Evolutionary conservation across 2,888 invertebrate species (phyloP), one percentile per base, ranked within the genome.

Genomic region (Scaptomyza reducta): DNA sequence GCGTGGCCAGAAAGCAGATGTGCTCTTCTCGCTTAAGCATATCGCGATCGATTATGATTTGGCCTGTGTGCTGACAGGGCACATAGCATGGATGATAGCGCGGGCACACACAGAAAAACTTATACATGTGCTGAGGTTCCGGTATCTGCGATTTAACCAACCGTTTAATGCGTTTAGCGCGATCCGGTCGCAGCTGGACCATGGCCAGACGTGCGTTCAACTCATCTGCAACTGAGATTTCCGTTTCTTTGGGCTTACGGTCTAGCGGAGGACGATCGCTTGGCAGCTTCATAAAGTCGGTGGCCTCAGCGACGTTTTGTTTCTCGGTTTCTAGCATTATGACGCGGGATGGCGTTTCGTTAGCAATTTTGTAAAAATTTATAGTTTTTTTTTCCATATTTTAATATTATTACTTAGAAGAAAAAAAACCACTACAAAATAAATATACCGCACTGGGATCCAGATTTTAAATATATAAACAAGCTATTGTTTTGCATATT

Each of bases 31-130:
- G 73, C 0, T 89, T 89, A 1, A 92, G 64, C 44, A 91, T 83
- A 74, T 91, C 90, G 10, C 91, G 84, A 57, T 91, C 90, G 22
- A 91, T 80, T 10, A 90, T 85, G 3, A 91, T 85, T 61, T 90
- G 88, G 3, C 89, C 91, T 0, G 80, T 71, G 60, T 91, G 91
- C 51, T 88, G 82, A 57, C 92, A 91, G 47, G 83, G 86, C 31
- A 65, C 61, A 47, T 89, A 88, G 55, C 85, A 77, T 0, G 86
- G 79, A 35, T 79, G 74, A 49, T 87, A 89, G 3, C 79, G 83
- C 0, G 90, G 90, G 29, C 89, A 89, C 16, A 87, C 66, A 49
- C 87, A 91, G 9, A 72, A 72, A 54, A 78, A 86, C 41, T 82
- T 85, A 50, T 88, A 89, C n/a, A 82, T 51, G 45, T 82, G 77